Percentiles rank a stretch among this genome's conserved stretches.
These are phyloP conservation scores for Elgaria multicarinata DNA, from an alignment of 2,113 vertebrate species.

Conservation along the genomic window DNA sequence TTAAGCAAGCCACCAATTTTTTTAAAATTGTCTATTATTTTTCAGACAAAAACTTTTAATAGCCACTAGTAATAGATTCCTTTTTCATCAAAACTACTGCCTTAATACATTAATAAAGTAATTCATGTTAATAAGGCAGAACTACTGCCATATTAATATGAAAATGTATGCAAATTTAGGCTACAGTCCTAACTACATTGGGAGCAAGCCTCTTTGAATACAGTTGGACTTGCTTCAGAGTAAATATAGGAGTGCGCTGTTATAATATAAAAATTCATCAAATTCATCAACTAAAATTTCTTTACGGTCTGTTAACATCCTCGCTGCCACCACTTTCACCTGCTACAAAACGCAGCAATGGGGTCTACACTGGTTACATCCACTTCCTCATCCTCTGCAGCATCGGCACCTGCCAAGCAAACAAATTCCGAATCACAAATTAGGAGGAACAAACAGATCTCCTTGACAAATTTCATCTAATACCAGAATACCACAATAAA, in stretches of 20 bases:
- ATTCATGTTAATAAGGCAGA: too few relatives aligned
- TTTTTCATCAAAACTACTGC: not conserved
- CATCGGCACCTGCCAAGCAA: constrained; percentile 87
- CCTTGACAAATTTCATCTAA: not conserved
- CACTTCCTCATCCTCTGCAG: constrained; percentile 96
- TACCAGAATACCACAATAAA: not conserved
- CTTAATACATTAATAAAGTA: not conserved
- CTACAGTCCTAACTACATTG: not conserved
- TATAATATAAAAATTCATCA: not conserved
- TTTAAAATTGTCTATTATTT: not conserved
- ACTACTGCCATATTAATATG: too few relatives aligned
- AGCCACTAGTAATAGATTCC: not conserved
- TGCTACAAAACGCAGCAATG: constrained; percentile 96
- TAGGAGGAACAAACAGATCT: not conserved
- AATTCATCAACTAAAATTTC: not conserved
- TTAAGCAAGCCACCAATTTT: not conserved
- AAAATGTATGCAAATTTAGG: not conserved
- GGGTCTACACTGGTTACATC: constrained; percentile 97
- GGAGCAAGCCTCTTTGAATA: not conserved
- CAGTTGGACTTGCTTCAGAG: not conserved
- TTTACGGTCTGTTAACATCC: not conserved
- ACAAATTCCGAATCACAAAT: constrained; percentile 6
- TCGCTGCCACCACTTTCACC: constrained; percentile 69
- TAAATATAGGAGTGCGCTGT: not conserved
- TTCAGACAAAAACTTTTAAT: not conserved